These are phyloP conservation scores for Lepidocyrtinus sp. DNA, from an alignment of 2,888 invertebrate genomes.

Conservation along the genomic window DNA sequence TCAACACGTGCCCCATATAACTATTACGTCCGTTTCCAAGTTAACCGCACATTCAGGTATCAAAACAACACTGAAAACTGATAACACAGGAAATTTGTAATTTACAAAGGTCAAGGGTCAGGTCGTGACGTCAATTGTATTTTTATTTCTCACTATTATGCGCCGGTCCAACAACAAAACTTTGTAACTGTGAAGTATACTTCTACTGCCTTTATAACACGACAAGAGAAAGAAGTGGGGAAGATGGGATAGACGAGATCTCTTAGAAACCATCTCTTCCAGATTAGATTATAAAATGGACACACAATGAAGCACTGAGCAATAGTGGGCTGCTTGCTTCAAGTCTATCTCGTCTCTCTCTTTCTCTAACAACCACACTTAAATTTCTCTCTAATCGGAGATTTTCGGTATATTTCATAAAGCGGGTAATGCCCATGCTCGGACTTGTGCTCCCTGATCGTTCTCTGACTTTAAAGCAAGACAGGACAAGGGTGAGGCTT, in stretches of 20 bases:
- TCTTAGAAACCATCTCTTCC: constrained; percentile 36
- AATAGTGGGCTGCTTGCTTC: constrained; percentile 14
- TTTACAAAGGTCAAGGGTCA: constrained; percentile 69
- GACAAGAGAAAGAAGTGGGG: constrained; percentile 25
- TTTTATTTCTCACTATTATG: constrained; percentile 54
- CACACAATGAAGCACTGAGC: constrained; percentile 21
- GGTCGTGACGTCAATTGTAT: constrained; percentile 69
- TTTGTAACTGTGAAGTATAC: constrained; percentile 11
- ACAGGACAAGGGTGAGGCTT: constrained; percentile 58
- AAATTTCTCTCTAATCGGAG: constrained; percentile 34
- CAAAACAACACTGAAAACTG: constrained; percentile 31
- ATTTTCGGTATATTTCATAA: constrained; percentile 37
- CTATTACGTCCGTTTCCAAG: constrained; percentile 20
- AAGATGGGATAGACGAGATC: constrained; percentile 32
- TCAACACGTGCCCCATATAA: constrained; percentile 63
- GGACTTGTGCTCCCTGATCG: not conserved
- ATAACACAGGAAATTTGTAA: constrained; percentile 46
- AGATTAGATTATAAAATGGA: constrained; percentile 34
- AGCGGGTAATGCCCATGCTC: constrained; percentile 61
- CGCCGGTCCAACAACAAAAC: constrained; percentile 60
- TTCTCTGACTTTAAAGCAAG: constrained; percentile 16
- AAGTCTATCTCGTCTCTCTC: constrained; percentile 21
- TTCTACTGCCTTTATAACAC: not conserved
- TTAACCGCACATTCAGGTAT: constrained; percentile 56
- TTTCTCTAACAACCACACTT: constrained; percentile 27